Conservation (phyloP, 1,140 invertebrate genomes). For the Andricus grossulariae region DNA sequence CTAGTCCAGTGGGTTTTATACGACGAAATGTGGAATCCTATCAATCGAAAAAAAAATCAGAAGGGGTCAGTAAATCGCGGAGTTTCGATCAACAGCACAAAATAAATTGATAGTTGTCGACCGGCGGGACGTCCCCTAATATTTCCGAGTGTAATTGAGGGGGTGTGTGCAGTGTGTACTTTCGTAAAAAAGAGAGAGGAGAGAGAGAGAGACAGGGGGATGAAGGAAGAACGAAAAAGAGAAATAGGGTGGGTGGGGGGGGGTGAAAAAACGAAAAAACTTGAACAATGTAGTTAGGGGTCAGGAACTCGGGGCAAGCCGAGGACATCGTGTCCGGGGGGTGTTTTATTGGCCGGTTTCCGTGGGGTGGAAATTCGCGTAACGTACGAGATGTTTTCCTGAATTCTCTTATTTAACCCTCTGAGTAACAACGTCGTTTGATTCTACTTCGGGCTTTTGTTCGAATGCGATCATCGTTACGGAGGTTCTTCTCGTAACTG, state of each 20-base stretch:
- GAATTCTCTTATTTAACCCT: conserved; percentile 56
- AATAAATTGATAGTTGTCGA: conserved; percentile 76
- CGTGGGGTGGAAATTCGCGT: conserved; percentile 69
- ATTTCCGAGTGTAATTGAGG: conserved; percentile 77
- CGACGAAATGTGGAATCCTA: conserved; percentile 39
- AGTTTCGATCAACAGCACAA: conserved; percentile 65
- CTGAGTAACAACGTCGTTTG: conserved; percentile 25
- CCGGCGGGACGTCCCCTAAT: conserved; percentile 76
- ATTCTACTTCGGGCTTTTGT: conserved; percentile 28
- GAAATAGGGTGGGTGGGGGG: conserved; percentile 34
- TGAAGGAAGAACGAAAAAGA: not conserved
- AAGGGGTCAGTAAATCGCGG: conserved; percentile 55
- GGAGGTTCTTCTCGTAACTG: not conserved
- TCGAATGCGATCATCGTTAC: conserved; percentile 12
- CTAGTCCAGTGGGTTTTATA: conserved; percentile 17
- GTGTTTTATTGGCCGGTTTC: conserved; percentile 73
- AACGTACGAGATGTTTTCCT: conserved; percentile 62
- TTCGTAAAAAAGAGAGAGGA: conserved; percentile 53
- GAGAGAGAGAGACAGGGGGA: conserved; percentile 23
- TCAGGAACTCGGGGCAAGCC: conserved; percentile 50
- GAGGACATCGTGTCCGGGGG: conserved; percentile 61
- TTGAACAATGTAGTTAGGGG: conserved; percentile 68
- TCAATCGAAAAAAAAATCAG: conserved; percentile 37
- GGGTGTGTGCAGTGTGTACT: conserved; percentile 65
- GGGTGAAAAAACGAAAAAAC: conserved; percentile 60